Conservation (phyloP, 2,888 invertebrate species). For the Habroteleia sp. region DNA sequence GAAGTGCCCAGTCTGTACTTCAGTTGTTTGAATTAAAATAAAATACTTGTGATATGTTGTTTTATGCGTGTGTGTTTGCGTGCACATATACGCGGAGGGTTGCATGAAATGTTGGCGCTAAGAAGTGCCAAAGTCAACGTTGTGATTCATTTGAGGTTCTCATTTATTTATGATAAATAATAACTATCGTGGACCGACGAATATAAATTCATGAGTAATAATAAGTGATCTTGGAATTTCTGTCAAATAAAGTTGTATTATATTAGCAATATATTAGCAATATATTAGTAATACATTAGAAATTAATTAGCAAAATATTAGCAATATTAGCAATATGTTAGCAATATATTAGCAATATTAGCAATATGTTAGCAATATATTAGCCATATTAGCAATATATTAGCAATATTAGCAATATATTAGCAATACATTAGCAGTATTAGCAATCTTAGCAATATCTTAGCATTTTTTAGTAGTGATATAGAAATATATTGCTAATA, state of each 20-base stretch:
- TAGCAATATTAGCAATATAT: too few species aligned
- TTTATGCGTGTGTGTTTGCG: neutral
- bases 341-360: too few species aligned
- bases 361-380: too few species aligned
- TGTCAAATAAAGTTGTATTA: slow-evolving; percentile 1
- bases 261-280: too few species aligned
- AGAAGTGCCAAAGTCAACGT: slow-evolving; percentile 7
- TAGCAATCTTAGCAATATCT: too few species aligned
- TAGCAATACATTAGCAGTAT: too few species aligned
- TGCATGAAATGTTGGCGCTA: slow-evolving; percentile 6
- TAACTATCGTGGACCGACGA: slow-evolving; percentile 21
- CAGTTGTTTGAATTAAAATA: slow-evolving; percentile 24
- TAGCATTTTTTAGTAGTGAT: too few species aligned
- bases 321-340: too few species aligned
- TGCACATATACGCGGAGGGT: neutral
- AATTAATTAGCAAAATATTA: too few species aligned
- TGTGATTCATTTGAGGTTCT: slow-evolving; percentile 15
- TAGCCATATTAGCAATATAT: too few species aligned
- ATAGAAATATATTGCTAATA: too few species aligned
- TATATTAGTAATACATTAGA: too few species aligned
- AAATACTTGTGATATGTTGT: slow-evolving; percentile 8
- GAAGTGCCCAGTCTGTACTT: slow-evolving; percentile 2
- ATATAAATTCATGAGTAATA: slow-evolving; percentile 21
- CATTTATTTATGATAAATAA: slow-evolving; percentile 35
- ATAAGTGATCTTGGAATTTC: neutral